These are phyloP conservation scores for Eilema sororculum DNA, from an alignment of 2,888 invertebrate species.

Conservation along the genomic window DNA sequence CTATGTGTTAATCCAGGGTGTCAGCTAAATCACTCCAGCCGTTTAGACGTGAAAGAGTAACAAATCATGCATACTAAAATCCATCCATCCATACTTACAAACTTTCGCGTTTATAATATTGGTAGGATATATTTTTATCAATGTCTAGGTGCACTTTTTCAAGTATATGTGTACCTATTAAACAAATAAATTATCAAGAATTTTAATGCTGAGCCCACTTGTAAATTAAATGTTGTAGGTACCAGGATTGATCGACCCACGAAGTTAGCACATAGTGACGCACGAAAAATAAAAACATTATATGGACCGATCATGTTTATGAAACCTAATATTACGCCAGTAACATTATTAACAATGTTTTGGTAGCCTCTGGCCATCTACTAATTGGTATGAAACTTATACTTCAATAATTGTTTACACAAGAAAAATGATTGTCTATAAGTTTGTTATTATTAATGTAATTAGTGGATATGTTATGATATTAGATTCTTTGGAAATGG, in stretches of 20 bases:
- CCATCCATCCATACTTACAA: too few relatives aligned
- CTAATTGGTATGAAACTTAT: slow-evolving; percentile 25
- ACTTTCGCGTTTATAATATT: too few relatives aligned
- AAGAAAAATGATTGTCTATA: slow-evolving; percentile 1
- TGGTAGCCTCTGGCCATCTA: slow-evolving; percentile 18
- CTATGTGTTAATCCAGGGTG: too few relatives aligned
- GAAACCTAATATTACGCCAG: slow-evolving; percentile 14
- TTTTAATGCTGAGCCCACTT: background rate
- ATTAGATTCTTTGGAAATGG: slow-evolving; percentile 14
- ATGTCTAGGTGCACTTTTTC: too few relatives aligned
- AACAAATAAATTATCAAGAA: too few relatives aligned
- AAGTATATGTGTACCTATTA: too few relatives aligned
- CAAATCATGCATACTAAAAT: too few relatives aligned
- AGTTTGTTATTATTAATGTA: slow-evolving; percentile 7
- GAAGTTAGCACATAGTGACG: background rate
- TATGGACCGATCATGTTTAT: slow-evolving; percentile 12
- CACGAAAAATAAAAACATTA: background rate
- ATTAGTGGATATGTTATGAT: slow-evolving; percentile 8
- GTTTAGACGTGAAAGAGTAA: too few relatives aligned
- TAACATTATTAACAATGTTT: slow-evolving; percentile 20
- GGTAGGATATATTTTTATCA: too few relatives aligned
- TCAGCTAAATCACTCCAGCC: too few relatives aligned
- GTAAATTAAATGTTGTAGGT: background rate
- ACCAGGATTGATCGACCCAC: background rate
- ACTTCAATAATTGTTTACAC: slow-evolving; percentile 15